Percentiles rank a stretch among this genome's conserved stretches.
phyloP scores from a whole-genome alignment of 1,140 invertebrate species.

The Drosophila kanapiae region DNA sequence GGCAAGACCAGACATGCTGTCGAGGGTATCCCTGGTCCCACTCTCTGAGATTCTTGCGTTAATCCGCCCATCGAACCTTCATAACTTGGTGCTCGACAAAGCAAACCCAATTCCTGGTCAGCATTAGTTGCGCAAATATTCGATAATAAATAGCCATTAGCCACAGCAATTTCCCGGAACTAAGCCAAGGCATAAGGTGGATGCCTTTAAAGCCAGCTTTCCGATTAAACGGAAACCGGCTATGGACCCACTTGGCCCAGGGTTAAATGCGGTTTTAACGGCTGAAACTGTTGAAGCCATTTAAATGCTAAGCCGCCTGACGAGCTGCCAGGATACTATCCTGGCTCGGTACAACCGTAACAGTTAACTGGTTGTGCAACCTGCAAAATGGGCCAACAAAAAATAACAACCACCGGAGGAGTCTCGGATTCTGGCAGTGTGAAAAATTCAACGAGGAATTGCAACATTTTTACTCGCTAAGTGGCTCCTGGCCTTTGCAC shows the following conservation, averaged over 20 bases:
- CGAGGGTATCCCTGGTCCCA: conserved; percentile 4
- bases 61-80: conserved; percentile 35
- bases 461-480: conserved; percentile 52
- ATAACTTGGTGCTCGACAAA: conserved; percentile 45
- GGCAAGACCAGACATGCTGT: conserved; percentile 1
- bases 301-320: conserved; percentile 66
- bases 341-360: conserved; percentile 19
- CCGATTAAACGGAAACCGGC: conserved; percentile 18
- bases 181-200: conserved; percentile 12
- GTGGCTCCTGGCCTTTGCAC: conserved; percentile 56
- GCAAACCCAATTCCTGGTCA: conserved; percentile 48
- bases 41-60: not conserved
- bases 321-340: conserved; percentile 25
- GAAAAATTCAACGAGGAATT: conserved; percentile 40
- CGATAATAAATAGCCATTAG: conserved; percentile 55
- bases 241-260: conserved; percentile 2
- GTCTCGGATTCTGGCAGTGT: conserved; percentile 1
- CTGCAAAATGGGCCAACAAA: conserved; percentile 12
- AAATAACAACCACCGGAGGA: not conserved
- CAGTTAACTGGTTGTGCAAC: conserved; percentile 46
- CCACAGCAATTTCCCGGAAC: conserved; percentile 24
- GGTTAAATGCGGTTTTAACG: conserved; percentile 35
- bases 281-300: conserved; percentile 43
- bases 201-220: conserved; percentile 23
- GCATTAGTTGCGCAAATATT: conserved; percentile 59